Evolutionary conservation across 2,797 vertebrate genomes (phyloP), one percentile per base, ranked within the genome.

Genomic region (Balearica regulorum): DNA sequence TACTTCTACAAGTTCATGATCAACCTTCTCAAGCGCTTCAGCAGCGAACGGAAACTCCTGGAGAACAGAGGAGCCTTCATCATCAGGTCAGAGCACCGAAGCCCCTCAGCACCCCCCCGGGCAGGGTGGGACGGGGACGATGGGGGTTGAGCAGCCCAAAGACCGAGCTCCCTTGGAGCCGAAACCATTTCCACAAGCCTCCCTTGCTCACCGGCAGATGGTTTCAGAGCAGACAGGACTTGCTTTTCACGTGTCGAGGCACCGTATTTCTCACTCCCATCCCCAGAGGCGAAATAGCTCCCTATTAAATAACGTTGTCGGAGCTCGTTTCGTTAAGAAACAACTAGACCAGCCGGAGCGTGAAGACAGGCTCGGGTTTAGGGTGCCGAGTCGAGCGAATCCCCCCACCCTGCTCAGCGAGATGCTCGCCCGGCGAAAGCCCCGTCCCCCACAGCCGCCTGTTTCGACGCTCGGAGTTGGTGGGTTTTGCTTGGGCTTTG

Each of bases 1-100:
- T 99, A 99, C 96, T 99, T 99, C 96, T 99, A 99, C 97, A 99
- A 99, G 97, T 99, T 99, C 97, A 99, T 99, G 99, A 99, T 99
- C 97, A 99, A 99, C 97, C 98, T 99, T 68, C 98, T 99, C 91
- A 99, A 99, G 96, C 98, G 99, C 76, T 99, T 99, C 97, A 99
- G 99, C 94, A 98, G 98, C 7, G 99, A 99, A 96, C 98, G 99
- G 95, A 99, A 99, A 96, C 99, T 99, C 49, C 98, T 99, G 97
- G 99, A 99, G 95, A 97, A 86, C 73, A 98, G 99, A 96, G 99
- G 99, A 44, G 98, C 99, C 14, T 99, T 99, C 97, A 99, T 99
- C 95, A 99, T 99, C 98, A 99, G 98, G 99, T 99, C 65, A 97
- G 97, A 44, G 70, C 65, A 53, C 22, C 5, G 1, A 81, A 49